Base-by-base conservation (phyloP, 2,113 vertebrate genomes). In the Mobula hypostoma region DNA sequence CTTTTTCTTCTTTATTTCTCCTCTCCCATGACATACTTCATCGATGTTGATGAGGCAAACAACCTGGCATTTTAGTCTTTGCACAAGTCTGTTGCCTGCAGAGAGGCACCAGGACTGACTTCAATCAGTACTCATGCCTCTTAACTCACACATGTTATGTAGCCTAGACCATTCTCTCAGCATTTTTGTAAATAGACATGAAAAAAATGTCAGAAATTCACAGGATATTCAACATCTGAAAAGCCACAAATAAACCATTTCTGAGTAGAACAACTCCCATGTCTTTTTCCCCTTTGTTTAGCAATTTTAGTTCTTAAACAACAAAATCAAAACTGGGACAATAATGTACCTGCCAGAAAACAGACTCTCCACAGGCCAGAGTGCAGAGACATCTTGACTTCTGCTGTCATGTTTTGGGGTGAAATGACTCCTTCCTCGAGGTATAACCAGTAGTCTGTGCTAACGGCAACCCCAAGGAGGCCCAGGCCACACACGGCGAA, bases 371-470 rank as follows among this genome's bases (percentile, higher is more conserved):
- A 99, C 94, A 99, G 98, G 83, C 98, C 99, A 0, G 98, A 98
- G 96, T 99, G 99, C 93, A 99, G 97, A 0, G 98, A 98, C 96
- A 98, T 97, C 95, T 97, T 98, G 96, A 98, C 96, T 95, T 98
- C 98, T 0, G 95, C 96, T 70, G 97, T 98, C 97, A 99, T 98
- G 96, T 99, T 99, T 19, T 98, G 98, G 24, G 98, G 98, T 70
- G 98, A 96, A 74, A 98, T 96, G 94, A 98, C 96, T 7, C 98
- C 98, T 94, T 98, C 98, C 95, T 99, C 98, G 96, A 98, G 97
- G 97, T 99, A 99, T 78, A 99, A 97, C 98, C 99, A 99, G 96
- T 99, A 99, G 96, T 99, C 98, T 0, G 99, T 99, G 97, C 98
- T 98, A 92, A 99, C 98, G 0, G 98, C 98, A 11, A 99, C 97